A percentile compares a stretch with the other conserved stretches of the same genome.
Evolutionary conservation across 2,113 vertebrate species (phyloP).

Genomic region (Brevimyrus niger): DNA sequence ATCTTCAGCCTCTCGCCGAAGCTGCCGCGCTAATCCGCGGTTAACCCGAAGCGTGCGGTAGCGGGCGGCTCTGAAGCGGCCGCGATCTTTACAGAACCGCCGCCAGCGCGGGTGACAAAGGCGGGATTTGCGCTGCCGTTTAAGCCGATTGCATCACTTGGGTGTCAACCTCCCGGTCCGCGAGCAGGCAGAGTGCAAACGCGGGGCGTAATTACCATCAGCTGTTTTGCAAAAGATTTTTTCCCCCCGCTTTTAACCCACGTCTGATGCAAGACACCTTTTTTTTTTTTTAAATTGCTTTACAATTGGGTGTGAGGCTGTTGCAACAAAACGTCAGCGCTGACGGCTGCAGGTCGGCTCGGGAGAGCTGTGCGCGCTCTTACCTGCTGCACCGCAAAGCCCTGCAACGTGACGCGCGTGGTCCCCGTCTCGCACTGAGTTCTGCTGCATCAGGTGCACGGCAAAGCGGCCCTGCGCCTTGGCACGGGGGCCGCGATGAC

Average conservation of each 20-base stretch:
- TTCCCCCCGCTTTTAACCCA: background rate
- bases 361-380: background rate
- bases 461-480: background rate
- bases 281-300: too few relatives aligned
- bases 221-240: background rate
- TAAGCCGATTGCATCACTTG: constrained; percentile 14
- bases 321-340: background rate
- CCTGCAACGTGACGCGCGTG: too few relatives aligned
- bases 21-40: background rate
- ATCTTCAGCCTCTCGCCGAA: background rate
- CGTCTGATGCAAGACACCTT: background rate
- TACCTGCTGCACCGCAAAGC: background rate
- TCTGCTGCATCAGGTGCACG: background rate
- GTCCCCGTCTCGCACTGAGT: background rate
- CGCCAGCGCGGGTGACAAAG: background rate
- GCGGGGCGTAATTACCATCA: background rate
- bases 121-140: background rate
- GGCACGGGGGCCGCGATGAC: background rate
- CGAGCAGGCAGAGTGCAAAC: background rate
- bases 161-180: background rate
- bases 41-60: background rate
- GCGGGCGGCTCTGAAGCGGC: background rate
- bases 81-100: background rate
- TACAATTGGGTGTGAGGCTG: background rate
- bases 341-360: background rate